Evolutionary conservation across 2,797 vertebrate genomes (phyloP).

Genomic region (Protosalanx chinensis): DNA sequence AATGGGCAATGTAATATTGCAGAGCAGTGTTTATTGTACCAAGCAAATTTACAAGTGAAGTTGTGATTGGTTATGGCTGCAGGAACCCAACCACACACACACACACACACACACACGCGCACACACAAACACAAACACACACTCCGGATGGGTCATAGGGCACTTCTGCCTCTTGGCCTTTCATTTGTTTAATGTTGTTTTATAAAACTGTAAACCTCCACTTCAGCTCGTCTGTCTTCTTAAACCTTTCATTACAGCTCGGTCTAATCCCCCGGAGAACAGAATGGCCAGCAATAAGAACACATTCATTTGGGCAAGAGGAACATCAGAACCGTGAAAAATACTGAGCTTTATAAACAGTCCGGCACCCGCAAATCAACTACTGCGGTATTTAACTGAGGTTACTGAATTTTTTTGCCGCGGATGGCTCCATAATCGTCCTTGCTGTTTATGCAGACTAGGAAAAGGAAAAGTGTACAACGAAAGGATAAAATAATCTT

Average conservation of each 20-base stretch:
- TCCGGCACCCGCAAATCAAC: conserved; percentile 34
- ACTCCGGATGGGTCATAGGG: conserved; percentile 18
- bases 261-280: conserved; percentile 29
- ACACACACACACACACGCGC: no score
- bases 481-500: not conserved
- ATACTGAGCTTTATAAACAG: conserved; percentile 34
- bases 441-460: conserved; percentile 40
- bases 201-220: conserved; percentile 32
- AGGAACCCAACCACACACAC: not conserved
- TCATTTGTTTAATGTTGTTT: conserved; percentile 34
- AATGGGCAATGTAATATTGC: conserved; percentile 21
- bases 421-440: conserved; percentile 4
- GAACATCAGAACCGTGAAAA: conserved; percentile 28
- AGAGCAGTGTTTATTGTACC: conserved; percentile 27
- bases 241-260: conserved; percentile 40
- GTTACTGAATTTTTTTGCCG: not conserved
- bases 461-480: conserved; percentile 17
- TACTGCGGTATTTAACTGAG: conserved; percentile 23
- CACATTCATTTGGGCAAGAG: conserved; percentile 18
- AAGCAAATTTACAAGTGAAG: conserved; percentile 11
- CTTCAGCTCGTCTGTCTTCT: conserved; percentile 32
- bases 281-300: conserved; percentile 12
- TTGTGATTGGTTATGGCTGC: conserved; percentile 16
- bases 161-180: conserved; percentile 18
- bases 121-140: not conserved